These are phyloP conservation scores for Rousettus leschenaultii DNA, from an alignment of 2,113 vertebrate species.

Conservation along the genomic window DNA sequence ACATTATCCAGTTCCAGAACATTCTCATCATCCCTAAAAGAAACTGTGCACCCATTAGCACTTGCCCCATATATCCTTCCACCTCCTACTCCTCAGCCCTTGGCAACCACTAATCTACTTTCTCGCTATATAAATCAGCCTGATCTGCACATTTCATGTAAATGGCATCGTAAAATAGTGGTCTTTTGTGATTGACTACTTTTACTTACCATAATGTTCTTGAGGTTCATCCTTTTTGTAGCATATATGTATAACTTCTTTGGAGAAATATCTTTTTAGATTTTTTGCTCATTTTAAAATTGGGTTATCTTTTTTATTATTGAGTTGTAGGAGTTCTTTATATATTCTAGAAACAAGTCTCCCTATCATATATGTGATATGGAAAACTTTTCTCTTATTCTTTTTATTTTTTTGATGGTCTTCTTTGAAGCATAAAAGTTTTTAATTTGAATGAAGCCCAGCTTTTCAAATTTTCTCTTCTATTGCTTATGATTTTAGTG, in stretches of 20 bases:
- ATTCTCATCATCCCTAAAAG: neutral
- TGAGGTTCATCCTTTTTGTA: neutral
- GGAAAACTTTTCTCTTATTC: neutral
- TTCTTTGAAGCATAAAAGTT: neutral
- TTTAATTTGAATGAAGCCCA: neutral
- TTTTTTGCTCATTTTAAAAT: neutral
- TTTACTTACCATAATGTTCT: constrained; percentile 7
- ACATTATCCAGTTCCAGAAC: constrained; percentile 20
- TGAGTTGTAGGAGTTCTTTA: neutral
- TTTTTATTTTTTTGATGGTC: neutral
- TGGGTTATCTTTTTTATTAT: neutral
- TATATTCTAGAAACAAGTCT: neutral
- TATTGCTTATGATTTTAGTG: neutral
- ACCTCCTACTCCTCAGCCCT: neutral
- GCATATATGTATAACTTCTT: neutral
- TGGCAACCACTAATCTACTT: neutral
- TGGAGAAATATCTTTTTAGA: neutral
- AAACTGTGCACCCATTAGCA: neutral
- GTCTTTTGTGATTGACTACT: neutral
- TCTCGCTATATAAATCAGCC: neutral
- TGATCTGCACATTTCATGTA: neutral
- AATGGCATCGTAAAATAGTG: neutral
- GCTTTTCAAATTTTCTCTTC: neutral
- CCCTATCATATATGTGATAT: neutral
- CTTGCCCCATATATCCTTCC: neutral